Conservation (phyloP, 2,797 vertebrate species). For the Paratrypauchen microcephalus region DNA sequence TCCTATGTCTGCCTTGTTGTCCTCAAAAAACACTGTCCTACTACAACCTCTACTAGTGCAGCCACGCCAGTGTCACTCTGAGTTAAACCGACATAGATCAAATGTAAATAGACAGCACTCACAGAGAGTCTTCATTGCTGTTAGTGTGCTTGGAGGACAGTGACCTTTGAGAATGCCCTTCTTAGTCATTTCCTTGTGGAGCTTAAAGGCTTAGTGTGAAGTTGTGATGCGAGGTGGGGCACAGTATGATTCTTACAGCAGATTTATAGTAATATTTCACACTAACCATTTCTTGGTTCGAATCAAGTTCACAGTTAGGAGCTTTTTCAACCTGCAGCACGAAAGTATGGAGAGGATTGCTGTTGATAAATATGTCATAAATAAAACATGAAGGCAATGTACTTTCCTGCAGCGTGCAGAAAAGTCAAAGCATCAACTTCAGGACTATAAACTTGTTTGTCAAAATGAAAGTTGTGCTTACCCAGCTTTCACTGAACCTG, state of each 20-base stretch:
- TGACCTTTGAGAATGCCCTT: slow-evolving; percentile 51
- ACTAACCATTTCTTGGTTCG: slow-evolving; percentile 36
- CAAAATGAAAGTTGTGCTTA: slow-evolving; percentile 51
- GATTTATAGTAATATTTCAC: slow-evolving; percentile 37
- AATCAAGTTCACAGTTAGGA: slow-evolving; percentile 19
- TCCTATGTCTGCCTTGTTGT: slow-evolving; percentile 29
- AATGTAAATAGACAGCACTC: slow-evolving; percentile 5
- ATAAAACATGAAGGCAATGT: slow-evolving; percentile 64
- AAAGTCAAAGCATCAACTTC: slow-evolving; percentile 35
- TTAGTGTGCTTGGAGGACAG: slow-evolving; percentile 9
- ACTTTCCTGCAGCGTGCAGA: slow-evolving; percentile 44
- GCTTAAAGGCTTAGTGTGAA: slow-evolving; percentile 16
- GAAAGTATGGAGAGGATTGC: slow-evolving; percentile 27
- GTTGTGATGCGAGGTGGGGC: slow-evolving; percentile 22
- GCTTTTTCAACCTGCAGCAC: slow-evolving; percentile 27
- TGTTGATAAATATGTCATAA: slow-evolving; percentile 57
- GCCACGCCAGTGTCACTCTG: slow-evolving; percentile 7
- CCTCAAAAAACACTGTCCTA: slow-evolving; percentile 30
- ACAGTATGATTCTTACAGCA: slow-evolving; percentile 20
- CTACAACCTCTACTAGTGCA: slow-evolving; percentile 9
- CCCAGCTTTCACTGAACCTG: slow-evolving; percentile 12
- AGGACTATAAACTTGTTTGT: slow-evolving; percentile 49
- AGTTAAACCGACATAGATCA: background rate
- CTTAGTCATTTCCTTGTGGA: slow-evolving; percentile 25
- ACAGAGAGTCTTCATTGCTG: slow-evolving; percentile 13